phyloP scores from a whole-genome alignment of 2,113 vertebrate species.

The Mus pahari region DNA sequence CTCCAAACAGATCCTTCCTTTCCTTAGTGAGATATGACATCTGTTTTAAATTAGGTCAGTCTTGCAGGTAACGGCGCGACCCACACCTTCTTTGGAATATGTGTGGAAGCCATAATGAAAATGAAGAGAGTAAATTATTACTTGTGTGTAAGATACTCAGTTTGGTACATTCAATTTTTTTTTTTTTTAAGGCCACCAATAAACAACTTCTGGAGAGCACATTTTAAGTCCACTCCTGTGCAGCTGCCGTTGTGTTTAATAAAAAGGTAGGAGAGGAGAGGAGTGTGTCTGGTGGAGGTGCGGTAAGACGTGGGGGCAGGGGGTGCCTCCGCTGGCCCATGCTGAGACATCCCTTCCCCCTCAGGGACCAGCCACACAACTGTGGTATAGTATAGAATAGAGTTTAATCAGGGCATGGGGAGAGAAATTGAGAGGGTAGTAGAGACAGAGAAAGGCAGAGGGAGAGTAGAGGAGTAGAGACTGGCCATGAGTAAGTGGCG shows the following conservation, averaged over 20 bases:
- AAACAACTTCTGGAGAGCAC: not conserved
- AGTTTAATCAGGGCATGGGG: no score
- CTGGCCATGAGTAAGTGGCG: no score
- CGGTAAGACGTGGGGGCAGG: no score
- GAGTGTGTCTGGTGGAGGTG: no score
- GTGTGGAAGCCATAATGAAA: constrained; percentile 45
- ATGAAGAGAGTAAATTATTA: constrained; percentile 32
- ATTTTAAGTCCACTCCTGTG: not conserved
- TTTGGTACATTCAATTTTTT: not conserved
- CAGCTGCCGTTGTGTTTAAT: not conserved
- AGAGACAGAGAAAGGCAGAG: no score
- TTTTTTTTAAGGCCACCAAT: not conserved
- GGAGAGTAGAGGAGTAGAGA: no score
- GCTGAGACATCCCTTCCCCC: no score
- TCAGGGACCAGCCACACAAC: no score
- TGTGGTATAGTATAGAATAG: no score
- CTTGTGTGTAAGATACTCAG: not conserved
- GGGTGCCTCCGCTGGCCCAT: no score
- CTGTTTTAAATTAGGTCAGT: constrained; percentile 72
- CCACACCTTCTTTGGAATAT: constrained; percentile 54
- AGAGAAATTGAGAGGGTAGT: no score
- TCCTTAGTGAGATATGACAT: constrained; percentile 56
- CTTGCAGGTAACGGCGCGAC: constrained; percentile 51
- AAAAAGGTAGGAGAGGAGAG: no score
- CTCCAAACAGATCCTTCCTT: constrained; percentile 32